Conservation (phyloP, 2,113 vertebrate species). For the Pithys albifrons region DNA sequence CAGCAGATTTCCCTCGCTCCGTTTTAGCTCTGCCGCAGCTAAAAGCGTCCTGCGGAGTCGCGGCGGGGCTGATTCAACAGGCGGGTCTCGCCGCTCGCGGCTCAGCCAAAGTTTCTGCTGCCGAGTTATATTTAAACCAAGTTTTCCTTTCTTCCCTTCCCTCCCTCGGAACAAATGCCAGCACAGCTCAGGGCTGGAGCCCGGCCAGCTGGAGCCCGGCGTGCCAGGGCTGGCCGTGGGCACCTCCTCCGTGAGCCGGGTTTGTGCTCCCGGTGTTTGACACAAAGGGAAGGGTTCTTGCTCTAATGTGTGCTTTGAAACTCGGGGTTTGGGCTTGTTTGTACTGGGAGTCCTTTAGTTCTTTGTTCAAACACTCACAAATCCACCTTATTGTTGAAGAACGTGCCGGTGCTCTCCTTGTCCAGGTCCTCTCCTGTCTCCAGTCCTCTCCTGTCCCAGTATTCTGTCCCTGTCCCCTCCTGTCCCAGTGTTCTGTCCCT, state of each 20-base stretch:
- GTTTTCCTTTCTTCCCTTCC: neutral
- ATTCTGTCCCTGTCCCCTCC: too few relatives aligned
- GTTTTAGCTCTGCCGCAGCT: neutral
- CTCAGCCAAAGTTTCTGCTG: neutral
- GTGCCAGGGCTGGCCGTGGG: constrained; percentile 8
- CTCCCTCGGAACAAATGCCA: constrained; percentile 13
- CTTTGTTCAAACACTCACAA: neutral
- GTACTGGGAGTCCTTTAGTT: neutral
- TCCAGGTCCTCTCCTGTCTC: neutral
- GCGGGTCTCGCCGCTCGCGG: neutral
- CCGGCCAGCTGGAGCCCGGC: neutral
- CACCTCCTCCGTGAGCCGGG: neutral
- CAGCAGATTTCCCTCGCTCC: neutral
- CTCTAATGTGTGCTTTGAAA: neutral
- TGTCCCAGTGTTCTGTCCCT: neutral
- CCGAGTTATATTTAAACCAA: constrained; percentile 38
- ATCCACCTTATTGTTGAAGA: neutral
- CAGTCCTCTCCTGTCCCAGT: too few relatives aligned
- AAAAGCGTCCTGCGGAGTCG: neutral
- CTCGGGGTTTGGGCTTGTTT: neutral
- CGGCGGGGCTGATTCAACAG: constrained; percentile 17
- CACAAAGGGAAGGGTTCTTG: neutral
- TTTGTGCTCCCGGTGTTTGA: neutral
- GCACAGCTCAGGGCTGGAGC: neutral
- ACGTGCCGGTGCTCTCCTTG: neutral